Conservation (phyloP, 2,113 vertebrate genomes). For the Ramphastos sulfuratus region DNA sequence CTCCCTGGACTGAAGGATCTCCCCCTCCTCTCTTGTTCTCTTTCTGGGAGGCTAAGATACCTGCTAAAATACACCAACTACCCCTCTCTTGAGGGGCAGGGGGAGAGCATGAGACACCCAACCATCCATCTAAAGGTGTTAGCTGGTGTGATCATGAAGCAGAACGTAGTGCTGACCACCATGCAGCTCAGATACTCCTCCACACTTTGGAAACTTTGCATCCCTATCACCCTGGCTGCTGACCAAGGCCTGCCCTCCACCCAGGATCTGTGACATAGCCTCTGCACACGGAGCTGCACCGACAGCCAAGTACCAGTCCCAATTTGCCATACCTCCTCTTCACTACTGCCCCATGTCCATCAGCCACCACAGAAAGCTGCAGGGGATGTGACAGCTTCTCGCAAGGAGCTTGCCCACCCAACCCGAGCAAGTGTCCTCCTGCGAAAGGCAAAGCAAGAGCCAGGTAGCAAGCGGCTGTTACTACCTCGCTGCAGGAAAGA, state of each 20-base stretch:
- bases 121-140: neutral
- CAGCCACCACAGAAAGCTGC: constrained; percentile 13
- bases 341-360: neutral
- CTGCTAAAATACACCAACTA: neutral
- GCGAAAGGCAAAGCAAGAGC: constrained; percentile 68
- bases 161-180: neutral
- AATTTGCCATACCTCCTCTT: neutral
- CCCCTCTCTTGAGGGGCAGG: neutral
- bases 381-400: neutral
- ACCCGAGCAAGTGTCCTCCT: neutral
- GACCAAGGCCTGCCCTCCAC: neutral
- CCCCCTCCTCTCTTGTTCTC: neutral
- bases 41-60: neutral
- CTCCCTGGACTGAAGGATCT: neutral
- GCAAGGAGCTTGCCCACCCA: neutral
- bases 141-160: neutral
- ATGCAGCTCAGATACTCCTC: neutral
- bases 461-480: constrained; percentile 73
- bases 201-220: neutral
- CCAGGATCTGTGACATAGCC: neutral
- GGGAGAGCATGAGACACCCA: neutral
- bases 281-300: neutral
- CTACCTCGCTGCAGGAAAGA: constrained; percentile 93
- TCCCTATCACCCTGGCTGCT: neutral
- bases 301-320: neutral